Evolutionary conservation across 2,888 invertebrate species (phyloP).

Genomic region (Cenopis cana): DNA sequence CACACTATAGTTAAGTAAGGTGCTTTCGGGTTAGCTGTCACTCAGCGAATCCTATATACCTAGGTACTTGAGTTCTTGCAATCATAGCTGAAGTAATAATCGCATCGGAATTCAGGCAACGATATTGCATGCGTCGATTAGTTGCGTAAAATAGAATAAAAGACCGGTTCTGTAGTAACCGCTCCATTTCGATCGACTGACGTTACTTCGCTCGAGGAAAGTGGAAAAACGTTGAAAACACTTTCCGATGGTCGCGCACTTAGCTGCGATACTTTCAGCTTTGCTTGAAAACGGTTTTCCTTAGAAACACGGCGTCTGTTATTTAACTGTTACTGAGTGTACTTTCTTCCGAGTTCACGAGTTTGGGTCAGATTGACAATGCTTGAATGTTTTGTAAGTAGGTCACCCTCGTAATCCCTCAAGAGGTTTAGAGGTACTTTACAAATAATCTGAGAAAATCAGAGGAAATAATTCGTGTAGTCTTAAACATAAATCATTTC

Average conservation of each 20-base stretch:
- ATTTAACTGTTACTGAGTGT: slow-evolving; percentile 10
- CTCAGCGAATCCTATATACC: slow-evolving; percentile 18
- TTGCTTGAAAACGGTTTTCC: slow-evolving; percentile 28
- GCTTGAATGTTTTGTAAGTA: slow-evolving; percentile 18
- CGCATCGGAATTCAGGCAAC: slow-evolving; percentile 71
- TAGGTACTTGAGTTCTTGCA: slow-evolving; percentile 30
- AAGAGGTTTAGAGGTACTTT: neutral
- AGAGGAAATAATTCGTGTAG: neutral
- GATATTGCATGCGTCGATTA: slow-evolving; percentile 68
- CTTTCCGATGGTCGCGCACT: slow-evolving; percentile 25
- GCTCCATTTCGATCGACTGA: slow-evolving; percentile 73
- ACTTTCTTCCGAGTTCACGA: neutral
- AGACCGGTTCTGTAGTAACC: slow-evolving; percentile 71
- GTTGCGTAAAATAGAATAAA: slow-evolving; percentile 76
- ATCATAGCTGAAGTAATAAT: slow-evolving; percentile 71
- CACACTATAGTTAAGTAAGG: slow-evolving; percentile 8
- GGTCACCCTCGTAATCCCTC: slow-evolving; percentile 11
- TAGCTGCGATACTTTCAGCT: slow-evolving; percentile 31
- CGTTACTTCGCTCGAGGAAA: slow-evolving; percentile 55
- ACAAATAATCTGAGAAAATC: too few species aligned
- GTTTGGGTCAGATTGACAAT: slow-evolving; percentile 9
- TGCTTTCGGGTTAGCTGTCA: slow-evolving; percentile 11
- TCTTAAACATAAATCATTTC: neutral
- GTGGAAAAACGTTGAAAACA: slow-evolving; percentile 55
- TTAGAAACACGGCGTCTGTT: slow-evolving; percentile 5